Evolutionary conservation across 2,888 invertebrate species (phyloP).

Genomic region (Drosophila kokeensis): DNA sequence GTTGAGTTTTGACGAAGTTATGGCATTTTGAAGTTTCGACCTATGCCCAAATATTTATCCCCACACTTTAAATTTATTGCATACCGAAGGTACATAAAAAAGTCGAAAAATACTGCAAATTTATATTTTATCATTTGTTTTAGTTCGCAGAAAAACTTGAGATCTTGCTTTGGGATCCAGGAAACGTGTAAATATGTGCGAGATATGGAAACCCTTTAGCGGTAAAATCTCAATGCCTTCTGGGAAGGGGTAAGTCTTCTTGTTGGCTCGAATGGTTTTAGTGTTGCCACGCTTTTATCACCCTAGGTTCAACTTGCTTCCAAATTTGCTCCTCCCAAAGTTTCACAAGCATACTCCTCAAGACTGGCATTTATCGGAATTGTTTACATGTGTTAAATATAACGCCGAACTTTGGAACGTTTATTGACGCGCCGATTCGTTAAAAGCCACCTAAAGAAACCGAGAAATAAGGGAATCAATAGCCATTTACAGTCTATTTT

Average conservation of each 20-base stretch:
- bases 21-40: too few relatives aligned
- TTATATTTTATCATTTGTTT: constrained; percentile 7
- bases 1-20: too few relatives aligned
- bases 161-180: neutral
- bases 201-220: neutral
- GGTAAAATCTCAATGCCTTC: neutral
- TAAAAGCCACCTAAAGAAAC: constrained; percentile 44
- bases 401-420: constrained; percentile 19
- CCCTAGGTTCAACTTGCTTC: constrained; percentile 53
- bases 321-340: constrained; percentile 8
- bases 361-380: neutral
- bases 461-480: constrained; percentile 28
- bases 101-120: neutral
- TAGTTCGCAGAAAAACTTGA: constrained; percentile 12
- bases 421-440: neutral
- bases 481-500: neutral
- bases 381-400: constrained; percentile 7
- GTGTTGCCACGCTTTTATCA: constrained; percentile 7
- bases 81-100: constrained; percentile 8
- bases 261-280: constrained; percentile 25
- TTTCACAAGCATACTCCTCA: neutral
- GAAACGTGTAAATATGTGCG: too few relatives aligned
- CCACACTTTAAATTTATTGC: constrained; percentile 13
- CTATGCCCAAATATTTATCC: too few relatives aligned
- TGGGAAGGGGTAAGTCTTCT: constrained; percentile 11